Evolutionary conservation across 1,140 invertebrate species (phyloP).

Genomic region (Spodoptera frugiperda): DNA sequence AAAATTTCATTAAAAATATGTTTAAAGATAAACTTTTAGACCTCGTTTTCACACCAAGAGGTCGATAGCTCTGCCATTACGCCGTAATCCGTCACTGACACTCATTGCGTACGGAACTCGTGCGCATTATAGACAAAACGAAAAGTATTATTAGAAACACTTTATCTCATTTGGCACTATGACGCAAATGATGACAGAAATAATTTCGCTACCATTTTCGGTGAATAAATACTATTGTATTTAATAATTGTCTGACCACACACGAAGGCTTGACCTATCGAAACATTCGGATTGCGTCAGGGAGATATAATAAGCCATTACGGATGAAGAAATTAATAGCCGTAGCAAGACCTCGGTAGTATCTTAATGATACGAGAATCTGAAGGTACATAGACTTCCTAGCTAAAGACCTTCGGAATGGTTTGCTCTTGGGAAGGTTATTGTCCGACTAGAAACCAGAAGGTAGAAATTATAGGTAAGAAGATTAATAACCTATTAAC

Average conservation of each 20-base stretch:
- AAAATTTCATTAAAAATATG: background rate
- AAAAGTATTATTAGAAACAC: slow-evolving; percentile 34
- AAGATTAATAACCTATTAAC: too few relatives aligned
- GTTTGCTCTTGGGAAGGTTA: too few relatives aligned
- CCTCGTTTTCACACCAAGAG: background rate
- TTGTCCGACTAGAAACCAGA: too few relatives aligned
- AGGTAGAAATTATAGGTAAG: too few relatives aligned
- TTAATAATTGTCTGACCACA: slow-evolving; percentile 52
- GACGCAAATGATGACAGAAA: slow-evolving; percentile 59
- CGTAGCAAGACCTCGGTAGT: too few relatives aligned
- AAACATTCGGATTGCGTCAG: background rate
- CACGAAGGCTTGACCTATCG: slow-evolving; percentile 41
- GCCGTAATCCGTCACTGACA: background rate
- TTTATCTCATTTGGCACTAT: slow-evolving; percentile 58
- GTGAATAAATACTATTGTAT: slow-evolving; percentile 39
- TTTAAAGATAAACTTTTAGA: background rate
- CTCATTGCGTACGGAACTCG: slow-evolving; percentile 11
- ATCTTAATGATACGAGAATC: too few relatives aligned
- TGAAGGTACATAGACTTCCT: too few relatives aligned
- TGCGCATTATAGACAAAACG: slow-evolving; percentile 27
- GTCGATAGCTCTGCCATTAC: background rate
- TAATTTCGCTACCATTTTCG: slow-evolving; percentile 49
- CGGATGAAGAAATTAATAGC: too few relatives aligned
- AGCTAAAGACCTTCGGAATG: too few relatives aligned
- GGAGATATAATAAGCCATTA: background rate